These are phyloP conservation scores for Rostratula benghalensis DNA, from an alignment of 2,113 vertebrate species.

Conservation along the genomic window DNA sequence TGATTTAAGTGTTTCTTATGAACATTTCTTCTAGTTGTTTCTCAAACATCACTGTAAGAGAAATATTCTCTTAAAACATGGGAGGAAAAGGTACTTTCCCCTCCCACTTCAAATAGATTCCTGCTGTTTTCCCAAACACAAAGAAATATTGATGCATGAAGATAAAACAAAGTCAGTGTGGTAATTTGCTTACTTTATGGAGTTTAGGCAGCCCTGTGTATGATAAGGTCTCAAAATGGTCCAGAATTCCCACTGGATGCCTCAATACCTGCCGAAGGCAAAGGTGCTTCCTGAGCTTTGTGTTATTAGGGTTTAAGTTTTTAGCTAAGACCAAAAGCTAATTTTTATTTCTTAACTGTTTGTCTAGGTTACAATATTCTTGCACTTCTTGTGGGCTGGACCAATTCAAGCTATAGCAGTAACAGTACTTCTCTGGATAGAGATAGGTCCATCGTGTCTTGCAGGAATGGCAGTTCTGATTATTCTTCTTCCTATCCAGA, in stretches of 20 bases:
- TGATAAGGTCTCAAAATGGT: neutral
- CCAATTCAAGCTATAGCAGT: slow-evolving; percentile 88
- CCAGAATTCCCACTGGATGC: neutral
- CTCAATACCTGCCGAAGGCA: neutral
- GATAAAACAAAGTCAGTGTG: neutral
- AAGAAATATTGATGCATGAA: neutral
- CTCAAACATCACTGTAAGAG: neutral
- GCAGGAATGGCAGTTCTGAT: slow-evolving; percentile 89
- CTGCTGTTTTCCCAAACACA: neutral
- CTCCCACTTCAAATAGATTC: neutral
- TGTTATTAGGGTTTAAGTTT: neutral
- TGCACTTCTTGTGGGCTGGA: slow-evolving; percentile 93
- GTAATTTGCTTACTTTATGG: neutral
- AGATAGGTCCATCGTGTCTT: slow-evolving; percentile 91
- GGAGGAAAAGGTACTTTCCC: neutral
- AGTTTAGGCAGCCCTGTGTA: neutral
- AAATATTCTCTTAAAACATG: neutral
- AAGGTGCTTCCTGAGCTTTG: neutral
- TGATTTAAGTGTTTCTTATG: neutral
- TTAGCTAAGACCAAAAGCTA: neutral
- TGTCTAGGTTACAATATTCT: slow-evolving; percentile 88
- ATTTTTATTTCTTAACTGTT: neutral
- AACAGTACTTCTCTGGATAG: slow-evolving; percentile 86
- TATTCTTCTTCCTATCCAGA: slow-evolving; percentile 90
- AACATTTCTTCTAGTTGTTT: neutral